Evolutionary conservation across 2,797 vertebrate species (phyloP).

Genomic region (Loriculus beryllinus): DNA sequence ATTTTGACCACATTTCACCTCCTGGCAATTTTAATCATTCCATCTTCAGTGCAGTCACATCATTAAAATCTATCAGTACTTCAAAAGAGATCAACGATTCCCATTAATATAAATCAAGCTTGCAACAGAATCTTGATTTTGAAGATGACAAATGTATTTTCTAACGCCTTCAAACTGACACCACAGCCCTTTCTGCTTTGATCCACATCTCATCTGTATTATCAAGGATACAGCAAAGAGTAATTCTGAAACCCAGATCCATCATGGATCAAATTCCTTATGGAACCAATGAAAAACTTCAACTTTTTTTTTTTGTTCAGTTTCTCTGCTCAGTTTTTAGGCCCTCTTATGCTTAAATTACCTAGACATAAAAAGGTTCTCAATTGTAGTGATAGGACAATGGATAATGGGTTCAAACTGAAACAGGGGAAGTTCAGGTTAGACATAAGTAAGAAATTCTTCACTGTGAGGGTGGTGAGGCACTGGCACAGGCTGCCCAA

Average conservation of each 20-base stretch:
- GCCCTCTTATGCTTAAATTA: neutral
- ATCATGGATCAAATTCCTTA: neutral
- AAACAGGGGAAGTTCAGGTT: neutral
- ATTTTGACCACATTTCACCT: neutral
- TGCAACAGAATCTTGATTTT: neutral
- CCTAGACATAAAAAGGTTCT: neutral
- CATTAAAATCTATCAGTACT: neutral
- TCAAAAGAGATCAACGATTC: neutral
- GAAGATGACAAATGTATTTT: neutral
- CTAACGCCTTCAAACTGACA: neutral
- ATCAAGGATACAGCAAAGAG: neutral
- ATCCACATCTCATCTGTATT: neutral
- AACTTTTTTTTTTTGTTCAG: neutral
- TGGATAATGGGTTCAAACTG: neutral
- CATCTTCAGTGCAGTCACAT: neutral
- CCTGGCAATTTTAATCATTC: neutral
- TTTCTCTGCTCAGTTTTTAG: neutral
- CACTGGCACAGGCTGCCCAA: neutral
- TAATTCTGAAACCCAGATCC: neutral
- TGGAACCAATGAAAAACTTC: neutral
- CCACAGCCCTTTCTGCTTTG: neutral
- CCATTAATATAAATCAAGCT: neutral
- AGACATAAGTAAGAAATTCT: neutral
- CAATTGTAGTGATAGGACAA: neutral
- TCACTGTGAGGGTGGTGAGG: neutral